Conservation (phyloP, 2,113 vertebrate genomes). For the Isurus oxyrinchus region DNA sequence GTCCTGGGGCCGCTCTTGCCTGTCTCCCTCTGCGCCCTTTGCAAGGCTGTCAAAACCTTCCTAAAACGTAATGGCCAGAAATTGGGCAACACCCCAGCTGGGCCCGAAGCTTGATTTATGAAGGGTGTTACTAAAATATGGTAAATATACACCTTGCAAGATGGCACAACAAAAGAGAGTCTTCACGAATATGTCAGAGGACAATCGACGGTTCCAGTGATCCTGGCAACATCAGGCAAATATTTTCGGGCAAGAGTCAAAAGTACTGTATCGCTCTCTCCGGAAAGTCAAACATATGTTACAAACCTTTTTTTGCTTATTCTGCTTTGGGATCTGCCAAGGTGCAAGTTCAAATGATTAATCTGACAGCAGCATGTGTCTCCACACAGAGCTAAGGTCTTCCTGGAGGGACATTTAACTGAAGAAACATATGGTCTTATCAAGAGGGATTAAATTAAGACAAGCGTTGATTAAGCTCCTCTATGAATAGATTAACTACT, state of each 20-base stretch:
- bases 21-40: too few species aligned
- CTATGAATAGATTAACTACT: not conserved
- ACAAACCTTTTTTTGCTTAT: not conserved
- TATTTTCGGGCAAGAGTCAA: not conserved
- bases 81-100: too few species aligned
- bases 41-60: too few species aligned
- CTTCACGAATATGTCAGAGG: not conserved
- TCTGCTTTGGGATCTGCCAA: not conserved
- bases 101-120: too few species aligned
- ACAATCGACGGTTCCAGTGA: too few species aligned
- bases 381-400: not conserved
- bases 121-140: too few species aligned
- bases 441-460: constrained; percentile 9
- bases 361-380: not conserved
- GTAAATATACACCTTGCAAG: too few species aligned
- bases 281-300: not conserved
- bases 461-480: constrained; percentile 9
- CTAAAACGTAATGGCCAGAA: too few species aligned
- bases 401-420: not conserved
- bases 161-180: too few species aligned
- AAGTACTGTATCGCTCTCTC: too few species aligned
- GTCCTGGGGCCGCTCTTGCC: too few species aligned
- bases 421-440: not conserved
- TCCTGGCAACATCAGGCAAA: too few species aligned
- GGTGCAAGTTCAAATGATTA: constrained; percentile 15